phyloP scores from a whole-genome alignment of 2,113 vertebrate species.

The Ailuropoda melanoleuca region DNA sequence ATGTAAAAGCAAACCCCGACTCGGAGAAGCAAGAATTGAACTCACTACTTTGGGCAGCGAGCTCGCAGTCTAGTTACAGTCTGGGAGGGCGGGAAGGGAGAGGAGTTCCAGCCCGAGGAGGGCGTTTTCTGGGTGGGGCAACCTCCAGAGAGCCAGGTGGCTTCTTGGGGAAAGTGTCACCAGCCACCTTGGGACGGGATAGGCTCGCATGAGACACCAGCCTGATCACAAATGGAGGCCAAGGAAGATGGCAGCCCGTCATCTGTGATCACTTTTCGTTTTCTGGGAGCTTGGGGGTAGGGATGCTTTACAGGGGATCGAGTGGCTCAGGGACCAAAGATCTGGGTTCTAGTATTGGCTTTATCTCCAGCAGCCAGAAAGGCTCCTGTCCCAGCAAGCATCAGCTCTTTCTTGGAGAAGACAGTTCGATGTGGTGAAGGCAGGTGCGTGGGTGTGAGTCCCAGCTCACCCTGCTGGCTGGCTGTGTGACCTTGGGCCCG shows the following conservation, averaged over 20 bases:
- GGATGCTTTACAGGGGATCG: neutral
- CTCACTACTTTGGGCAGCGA: neutral
- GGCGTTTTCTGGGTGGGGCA: neutral
- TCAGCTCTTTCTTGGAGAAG: neutral
- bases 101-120: neutral
- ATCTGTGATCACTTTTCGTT: neutral
- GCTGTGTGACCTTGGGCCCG: neutral
- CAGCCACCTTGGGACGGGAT: neutral
- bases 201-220: neutral
- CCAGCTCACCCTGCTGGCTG: neutral
- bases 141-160: neutral
- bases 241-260: neutral
- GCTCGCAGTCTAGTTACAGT: neutral
- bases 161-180: neutral
- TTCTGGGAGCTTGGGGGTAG: neutral
- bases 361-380: neutral
- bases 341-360: neutral
- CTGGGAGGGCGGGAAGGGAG: accelerated
- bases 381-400: neutral
- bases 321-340: neutral
- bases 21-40: neutral
- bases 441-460: neutral
- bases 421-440: neutral
- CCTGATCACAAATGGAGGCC: neutral
- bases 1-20: neutral